Evolutionary conservation across 2,888 invertebrate species (phyloP).

Genomic region (Steinernema carpocapsae): DNA sequence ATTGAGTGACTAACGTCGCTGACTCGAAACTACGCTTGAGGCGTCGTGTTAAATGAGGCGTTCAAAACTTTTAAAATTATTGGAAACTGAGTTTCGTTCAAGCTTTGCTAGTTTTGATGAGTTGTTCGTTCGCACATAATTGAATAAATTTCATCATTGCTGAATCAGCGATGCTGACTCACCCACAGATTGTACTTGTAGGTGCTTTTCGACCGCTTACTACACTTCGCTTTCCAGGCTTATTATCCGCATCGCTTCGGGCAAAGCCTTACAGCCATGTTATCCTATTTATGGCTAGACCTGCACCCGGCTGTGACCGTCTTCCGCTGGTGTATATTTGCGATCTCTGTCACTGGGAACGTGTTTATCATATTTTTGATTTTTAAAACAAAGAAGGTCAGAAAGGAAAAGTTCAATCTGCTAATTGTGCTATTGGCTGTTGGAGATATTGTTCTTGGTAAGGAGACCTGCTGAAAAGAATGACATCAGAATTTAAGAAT

Average conservation of each 20-base stretch:
- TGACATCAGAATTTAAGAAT: background rate
- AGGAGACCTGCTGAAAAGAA: background rate
- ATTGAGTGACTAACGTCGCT: no score
- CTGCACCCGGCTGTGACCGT: background rate
- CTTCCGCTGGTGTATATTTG: background rate
- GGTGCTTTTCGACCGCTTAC: background rate
- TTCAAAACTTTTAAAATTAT: no score
- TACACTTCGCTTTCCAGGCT: background rate
- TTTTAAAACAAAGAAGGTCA: background rate
- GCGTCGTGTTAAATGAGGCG: no score
- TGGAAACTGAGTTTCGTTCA: no score
- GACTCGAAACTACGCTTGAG: no score
- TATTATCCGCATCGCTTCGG: background rate
- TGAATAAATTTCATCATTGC: no score
- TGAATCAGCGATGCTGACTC: no score
- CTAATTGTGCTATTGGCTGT: background rate
- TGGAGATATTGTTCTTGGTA: background rate
- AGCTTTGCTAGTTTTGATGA: no score
- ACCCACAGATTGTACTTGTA: no score
- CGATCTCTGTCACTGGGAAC: background rate
- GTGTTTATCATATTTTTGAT: background rate
- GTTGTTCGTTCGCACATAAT: no score
- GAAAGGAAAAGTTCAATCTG: conserved; percentile 8
- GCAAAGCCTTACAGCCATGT: background rate
- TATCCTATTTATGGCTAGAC: background rate